Evolutionary conservation across 2,888 invertebrate genomes (phyloP).

Genomic region (Drosophila falleni): DNA sequence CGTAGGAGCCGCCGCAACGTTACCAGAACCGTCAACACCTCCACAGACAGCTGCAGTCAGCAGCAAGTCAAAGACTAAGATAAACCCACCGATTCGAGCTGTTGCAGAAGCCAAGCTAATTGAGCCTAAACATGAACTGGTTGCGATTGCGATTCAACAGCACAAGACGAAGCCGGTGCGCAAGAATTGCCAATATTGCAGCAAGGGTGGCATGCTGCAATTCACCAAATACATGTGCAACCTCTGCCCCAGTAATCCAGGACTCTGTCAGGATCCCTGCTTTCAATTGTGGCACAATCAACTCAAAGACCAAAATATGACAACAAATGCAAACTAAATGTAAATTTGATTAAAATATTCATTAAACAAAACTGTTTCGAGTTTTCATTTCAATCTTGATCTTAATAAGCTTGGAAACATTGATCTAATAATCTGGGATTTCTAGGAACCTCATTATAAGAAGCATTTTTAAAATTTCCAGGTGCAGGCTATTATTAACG

Average conservation of each 20-base stretch:
- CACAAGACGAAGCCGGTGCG: slow-evolving; percentile 55
- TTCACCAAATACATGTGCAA: slow-evolving; percentile 68
- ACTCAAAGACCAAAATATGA: slow-evolving; percentile 24
- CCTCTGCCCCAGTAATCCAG: slow-evolving; percentile 67
- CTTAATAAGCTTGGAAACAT: background rate
- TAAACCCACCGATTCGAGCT: background rate
- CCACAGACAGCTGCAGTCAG: background rate
- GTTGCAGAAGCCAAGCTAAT: background rate
- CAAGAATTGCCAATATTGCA: slow-evolving; percentile 72
- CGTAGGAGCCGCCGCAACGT: slow-evolving; percentile 2
- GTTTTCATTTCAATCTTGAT: background rate
- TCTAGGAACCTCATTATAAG: background rate
- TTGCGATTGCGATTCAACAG: slow-evolving; percentile 39
- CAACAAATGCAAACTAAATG: slow-evolving; percentile 13
- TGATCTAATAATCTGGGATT: background rate
- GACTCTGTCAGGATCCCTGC: slow-evolving; percentile 70
- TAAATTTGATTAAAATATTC: slow-evolving; percentile 3
- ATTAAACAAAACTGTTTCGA: background rate
- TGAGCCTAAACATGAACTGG: slow-evolving; percentile 44
- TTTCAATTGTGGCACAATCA: slow-evolving; percentile 72
- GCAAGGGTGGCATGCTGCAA: slow-evolving; percentile 67
- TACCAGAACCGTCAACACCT: background rate
- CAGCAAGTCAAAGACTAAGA: slow-evolving; percentile 13
- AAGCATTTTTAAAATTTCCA: no score
- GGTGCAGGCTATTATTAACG: no score